Evolutionary conservation across 2,797 vertebrate genomes (phyloP).

Genomic region (Masticophis lateralis): DNA sequence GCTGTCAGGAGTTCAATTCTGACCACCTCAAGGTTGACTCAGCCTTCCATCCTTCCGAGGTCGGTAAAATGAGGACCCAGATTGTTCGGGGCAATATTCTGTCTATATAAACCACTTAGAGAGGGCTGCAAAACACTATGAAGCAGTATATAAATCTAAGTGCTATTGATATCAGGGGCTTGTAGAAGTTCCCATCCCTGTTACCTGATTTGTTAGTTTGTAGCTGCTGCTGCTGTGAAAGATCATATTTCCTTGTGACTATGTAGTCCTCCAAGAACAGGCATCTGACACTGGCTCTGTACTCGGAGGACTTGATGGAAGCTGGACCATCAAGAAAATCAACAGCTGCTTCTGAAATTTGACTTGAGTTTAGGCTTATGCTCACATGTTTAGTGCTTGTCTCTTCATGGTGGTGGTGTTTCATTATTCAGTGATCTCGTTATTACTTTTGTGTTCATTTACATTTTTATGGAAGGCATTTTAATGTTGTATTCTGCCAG

Average conservation of each 20-base stretch:
- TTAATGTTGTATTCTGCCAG: not conserved
- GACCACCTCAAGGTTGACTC: not conserved
- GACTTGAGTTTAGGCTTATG: not conserved
- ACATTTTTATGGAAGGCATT: not conserved
- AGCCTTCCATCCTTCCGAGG: not conserved
- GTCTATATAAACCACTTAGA: not conserved
- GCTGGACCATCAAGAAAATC: not conserved
- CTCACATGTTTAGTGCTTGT: not conserved
- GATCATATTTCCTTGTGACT: not conserved
- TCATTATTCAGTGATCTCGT: not conserved
- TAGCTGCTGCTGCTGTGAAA: not conserved
- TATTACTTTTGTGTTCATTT: not conserved
- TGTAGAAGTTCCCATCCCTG: not conserved
- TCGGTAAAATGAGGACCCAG: not conserved
- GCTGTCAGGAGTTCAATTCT: not conserved
- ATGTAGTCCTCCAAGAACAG: not conserved
- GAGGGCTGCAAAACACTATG: not conserved
- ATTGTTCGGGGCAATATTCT: not conserved
- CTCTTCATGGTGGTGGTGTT: not conserved
- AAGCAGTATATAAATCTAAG: not conserved
- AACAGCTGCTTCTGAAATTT: not conserved
- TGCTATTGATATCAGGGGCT: not conserved
- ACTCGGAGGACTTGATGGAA: not conserved
- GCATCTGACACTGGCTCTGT: not conserved
- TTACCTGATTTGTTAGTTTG: not conserved